Base-by-base conservation (phyloP, 2,113 vertebrate genomes). In the Pleuronectes platessa region DNA sequence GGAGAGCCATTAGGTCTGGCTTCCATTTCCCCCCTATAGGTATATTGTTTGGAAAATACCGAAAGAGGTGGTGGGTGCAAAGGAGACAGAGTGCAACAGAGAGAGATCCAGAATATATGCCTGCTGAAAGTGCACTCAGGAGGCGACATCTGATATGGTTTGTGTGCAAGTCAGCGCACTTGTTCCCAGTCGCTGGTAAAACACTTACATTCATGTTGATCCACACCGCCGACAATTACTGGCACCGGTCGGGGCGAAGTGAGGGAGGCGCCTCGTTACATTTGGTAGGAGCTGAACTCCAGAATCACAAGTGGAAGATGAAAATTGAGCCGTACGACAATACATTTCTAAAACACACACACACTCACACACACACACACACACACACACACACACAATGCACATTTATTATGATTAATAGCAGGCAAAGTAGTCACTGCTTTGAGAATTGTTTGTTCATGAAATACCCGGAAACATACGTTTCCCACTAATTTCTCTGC, bases 121-220 rank as follows among this genome's bases (percentile, higher is more conserved):
- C 12, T 59, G 54, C 53, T 63, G 51, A 78, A 79, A 87, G 58
- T 59, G 67, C 81, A 77, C 73, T 62, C 15, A 53, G 27, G 27
- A 76, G 54, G 68, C 0, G 75, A 69, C 74, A 92, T 87, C 70
- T 79, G 82, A 88, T 84, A 78, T 47, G 13, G 63, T 54, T 9
- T 54, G 51, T 80, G 78, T 60, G 51, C 27, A 69, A 73, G 73
- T 61, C 42, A 75, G 68, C 12, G 6, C 69, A 74, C 72, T 82
- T 73, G 71, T 75, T 84, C 40, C 83, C 75, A 78, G 72, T 42
- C 37, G 23, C 87, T 90, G 86, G 61, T 82, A 86, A 87, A 91
- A 68, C 56, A 76, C 79, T 92, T 86, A 72, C 4, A 61, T 70
- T 65, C 13, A 74, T 53, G 69, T 71, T 71, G 78, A 76, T 68